Conservation (phyloP, 1,140 invertebrate genomes). For the Heliconius nattereri region DNA sequence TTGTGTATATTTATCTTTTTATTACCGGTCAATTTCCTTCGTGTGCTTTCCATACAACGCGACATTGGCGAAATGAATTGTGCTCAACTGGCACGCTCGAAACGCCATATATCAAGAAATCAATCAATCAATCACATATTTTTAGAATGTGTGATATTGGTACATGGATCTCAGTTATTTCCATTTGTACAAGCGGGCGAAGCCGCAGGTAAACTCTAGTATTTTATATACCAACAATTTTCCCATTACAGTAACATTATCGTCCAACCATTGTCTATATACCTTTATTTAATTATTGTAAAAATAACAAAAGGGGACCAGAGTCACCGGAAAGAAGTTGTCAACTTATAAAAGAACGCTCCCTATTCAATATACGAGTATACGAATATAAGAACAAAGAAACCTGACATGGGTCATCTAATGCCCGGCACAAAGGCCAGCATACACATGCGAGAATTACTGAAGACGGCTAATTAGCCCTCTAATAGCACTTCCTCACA, state of each 20-base stretch:
- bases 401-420: conserved; percentile 2
- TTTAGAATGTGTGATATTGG: too few relatives aligned
- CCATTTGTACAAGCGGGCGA: too few relatives aligned
- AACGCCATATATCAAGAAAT: too few relatives aligned
- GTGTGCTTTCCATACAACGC: too few relatives aligned
- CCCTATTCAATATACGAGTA: neutral
- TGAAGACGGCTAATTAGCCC: conserved; percentile 26
- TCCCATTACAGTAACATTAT: neutral
- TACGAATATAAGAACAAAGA: neutral
- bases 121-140: too few relatives aligned
- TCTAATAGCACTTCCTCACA: conserved; percentile 24
- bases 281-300: neutral
- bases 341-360: neutral
- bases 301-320: neutral
- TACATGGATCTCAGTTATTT: too few relatives aligned
- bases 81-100: too few relatives aligned
- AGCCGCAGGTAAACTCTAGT: neutral
- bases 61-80: too few relatives aligned
- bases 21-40: too few relatives aligned
- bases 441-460: conserved; percentile 20
- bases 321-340: neutral
- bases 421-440: neutral
- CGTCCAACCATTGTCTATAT: neutral
- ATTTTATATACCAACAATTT: neutral
- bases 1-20: too few relatives aligned